Percentiles rank a stretch among this genome's conserved stretches.
phyloP scores from a whole-genome alignment of 1,140 invertebrate species.

The Cryptotermes secundus region DNA sequence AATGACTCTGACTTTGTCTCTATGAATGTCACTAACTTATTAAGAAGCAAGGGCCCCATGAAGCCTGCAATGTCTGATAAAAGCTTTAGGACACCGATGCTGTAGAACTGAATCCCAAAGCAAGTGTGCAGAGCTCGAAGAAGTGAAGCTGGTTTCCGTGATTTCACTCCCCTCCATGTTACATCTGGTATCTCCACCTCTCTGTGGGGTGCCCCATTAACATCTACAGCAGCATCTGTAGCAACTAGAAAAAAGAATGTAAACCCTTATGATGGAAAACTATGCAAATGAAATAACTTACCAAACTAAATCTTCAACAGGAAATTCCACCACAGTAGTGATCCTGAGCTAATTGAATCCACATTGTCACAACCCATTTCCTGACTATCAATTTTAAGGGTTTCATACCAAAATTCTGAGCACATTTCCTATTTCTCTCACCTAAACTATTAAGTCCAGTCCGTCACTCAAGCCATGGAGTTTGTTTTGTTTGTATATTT shows the following conservation, averaged over 20 bases:
- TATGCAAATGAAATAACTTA: too few relatives aligned
- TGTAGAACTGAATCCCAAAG: slow-evolving; percentile 87
- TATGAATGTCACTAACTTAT: slow-evolving; percentile 77
- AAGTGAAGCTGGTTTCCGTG: slow-evolving; percentile 34
- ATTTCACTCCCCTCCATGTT: slow-evolving; percentile 33
- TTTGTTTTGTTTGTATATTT: too few relatives aligned
- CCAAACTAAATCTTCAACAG: too few relatives aligned
- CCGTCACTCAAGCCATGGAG: too few relatives aligned
- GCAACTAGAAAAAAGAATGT: slow-evolving; percentile 21
- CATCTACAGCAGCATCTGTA: slow-evolving; percentile 24
- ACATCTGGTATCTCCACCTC: slow-evolving; percentile 35
- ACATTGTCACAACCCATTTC: too few relatives aligned
- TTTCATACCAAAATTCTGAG: too few relatives aligned
- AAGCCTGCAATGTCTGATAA: slow-evolving; percentile 81
- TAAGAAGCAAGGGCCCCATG: slow-evolving; percentile 85
- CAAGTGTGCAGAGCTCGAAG: slow-evolving; percentile 46
- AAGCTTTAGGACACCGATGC: slow-evolving; percentile 84
- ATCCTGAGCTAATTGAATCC: too few relatives aligned
- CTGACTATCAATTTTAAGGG: too few relatives aligned
- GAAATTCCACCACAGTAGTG: too few relatives aligned
- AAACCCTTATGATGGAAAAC: too few relatives aligned
- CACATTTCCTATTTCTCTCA: too few relatives aligned
- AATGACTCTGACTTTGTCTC: slow-evolving; percentile 68
- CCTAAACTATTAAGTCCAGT: too few relatives aligned
- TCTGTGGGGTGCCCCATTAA: slow-evolving; percentile 42